Conservation (phyloP, 2,113 vertebrate species). For the Condylura cristata region DNA sequence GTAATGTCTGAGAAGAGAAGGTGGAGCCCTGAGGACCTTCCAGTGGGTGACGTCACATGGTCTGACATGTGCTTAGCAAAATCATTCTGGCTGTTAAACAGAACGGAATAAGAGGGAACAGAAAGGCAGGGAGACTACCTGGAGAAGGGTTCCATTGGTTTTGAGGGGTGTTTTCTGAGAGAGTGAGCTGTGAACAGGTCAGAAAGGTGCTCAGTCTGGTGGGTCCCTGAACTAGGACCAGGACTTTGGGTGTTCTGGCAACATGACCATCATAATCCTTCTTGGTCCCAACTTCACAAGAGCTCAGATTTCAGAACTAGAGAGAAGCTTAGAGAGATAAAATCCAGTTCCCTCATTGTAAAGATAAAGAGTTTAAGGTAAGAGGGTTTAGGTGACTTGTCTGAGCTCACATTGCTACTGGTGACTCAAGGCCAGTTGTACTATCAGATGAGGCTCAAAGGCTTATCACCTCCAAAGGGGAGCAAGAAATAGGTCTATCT, state of each 20-base stretch:
- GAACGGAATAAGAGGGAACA: background rate
- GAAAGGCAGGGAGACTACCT: background rate
- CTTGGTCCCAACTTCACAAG: background rate
- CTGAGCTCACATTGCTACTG: background rate
- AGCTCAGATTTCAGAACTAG: background rate
- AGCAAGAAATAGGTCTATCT: background rate
- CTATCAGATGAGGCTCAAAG: background rate
- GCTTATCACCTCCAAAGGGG: background rate
- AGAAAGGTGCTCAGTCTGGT: background rate
- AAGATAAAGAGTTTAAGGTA: background rate
- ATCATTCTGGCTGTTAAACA: background rate
- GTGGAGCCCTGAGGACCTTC: background rate
- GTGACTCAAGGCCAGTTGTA: background rate
- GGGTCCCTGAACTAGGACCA: background rate
- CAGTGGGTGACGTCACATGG: background rate
- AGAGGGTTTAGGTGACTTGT: background rate
- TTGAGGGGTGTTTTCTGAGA: background rate
- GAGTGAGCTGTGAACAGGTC: background rate
- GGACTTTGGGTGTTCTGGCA: background rate
- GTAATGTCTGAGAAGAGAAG: background rate
- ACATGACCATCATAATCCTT: background rate
- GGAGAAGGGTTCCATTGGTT: background rate
- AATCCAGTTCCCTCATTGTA: background rate
- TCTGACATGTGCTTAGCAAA: background rate
- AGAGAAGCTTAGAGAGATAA: background rate